phyloP scores from a whole-genome alignment of 2,888 invertebrate genomes.

The Drosophila phalerata region DNA sequence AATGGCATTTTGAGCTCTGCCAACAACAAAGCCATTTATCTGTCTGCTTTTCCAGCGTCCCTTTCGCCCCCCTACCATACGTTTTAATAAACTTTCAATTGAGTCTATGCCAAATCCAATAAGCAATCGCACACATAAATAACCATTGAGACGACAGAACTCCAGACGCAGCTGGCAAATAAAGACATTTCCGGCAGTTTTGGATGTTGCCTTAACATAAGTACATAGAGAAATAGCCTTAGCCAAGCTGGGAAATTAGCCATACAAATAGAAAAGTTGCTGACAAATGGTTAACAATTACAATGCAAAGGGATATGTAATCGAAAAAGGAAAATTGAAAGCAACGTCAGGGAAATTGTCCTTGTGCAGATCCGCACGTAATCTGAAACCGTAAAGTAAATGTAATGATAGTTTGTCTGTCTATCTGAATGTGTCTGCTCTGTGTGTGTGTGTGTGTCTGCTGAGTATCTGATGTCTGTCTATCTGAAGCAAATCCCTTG shows the following conservation, averaged over 20 bases:
- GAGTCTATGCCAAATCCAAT: conserved; percentile 60
- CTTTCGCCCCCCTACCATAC: background rate
- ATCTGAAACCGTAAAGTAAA: conserved; percentile 51
- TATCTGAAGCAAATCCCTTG: conserved; percentile 13
- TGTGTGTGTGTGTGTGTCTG: conserved; percentile 18
- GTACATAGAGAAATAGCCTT: background rate
- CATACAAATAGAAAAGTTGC: conserved; percentile 67
- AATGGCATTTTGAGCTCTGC: conserved; percentile 14
- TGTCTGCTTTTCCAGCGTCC: conserved; percentile 24
- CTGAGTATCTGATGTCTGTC: conserved; percentile 33
- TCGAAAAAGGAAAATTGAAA: conserved; percentile 37
- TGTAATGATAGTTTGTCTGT: conserved; percentile 54
- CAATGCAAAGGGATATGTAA: conserved; percentile 58
- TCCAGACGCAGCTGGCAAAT: conserved; percentile 55
- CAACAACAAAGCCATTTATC: conserved; percentile 37
- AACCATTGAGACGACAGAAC: conserved; percentile 47
- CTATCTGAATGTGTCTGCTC: conserved; percentile 4
- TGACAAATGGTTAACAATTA: conserved; percentile 81
- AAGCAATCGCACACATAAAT: conserved; percentile 62
- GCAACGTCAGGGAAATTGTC: conserved; percentile 43
- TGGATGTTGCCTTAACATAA: conserved; percentile 20
- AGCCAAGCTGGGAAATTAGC: conserved; percentile 60
- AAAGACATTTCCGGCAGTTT: conserved; percentile 77
- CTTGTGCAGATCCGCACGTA: conserved; percentile 40
- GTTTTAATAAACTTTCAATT: conserved; percentile 65